Base-by-base conservation (phyloP, 2,888 invertebrate genomes). In the Galerucella pusilla region DNA sequence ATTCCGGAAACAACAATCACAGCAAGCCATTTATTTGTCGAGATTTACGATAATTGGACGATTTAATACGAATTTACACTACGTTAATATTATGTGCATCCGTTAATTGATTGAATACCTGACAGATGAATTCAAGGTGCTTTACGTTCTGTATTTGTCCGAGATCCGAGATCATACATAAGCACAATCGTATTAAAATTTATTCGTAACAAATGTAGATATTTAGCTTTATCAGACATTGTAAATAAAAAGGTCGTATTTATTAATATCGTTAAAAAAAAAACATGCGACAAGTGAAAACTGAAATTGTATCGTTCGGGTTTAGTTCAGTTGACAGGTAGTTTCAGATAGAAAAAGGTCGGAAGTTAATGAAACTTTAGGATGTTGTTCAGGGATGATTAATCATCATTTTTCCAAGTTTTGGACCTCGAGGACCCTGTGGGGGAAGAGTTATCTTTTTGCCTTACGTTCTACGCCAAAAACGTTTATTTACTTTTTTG, bases 31-130 rank as follows among this genome's bases (percentile, higher is more conserved):
- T 52, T 4, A 52, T 25, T 60, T 12, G 28, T 14, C 7, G 28
- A 60, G 60, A 20, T 60, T 60, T 60, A 28, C 28, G n/a, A 59
- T 59, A 59, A 59, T 59, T 7, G 59, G n/a, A 9, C n/a, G 20
- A 10, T 59, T 59, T 16, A 28, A 60, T 28, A 25, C 28, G 60
- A 60, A 59, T 59, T 59, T 59, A 59, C 25, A 9, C 59, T 16
- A 25, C 5, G 60, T 60, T 60, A 52, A 52, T 52, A 25, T 60
- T 28, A 60, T 60, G 63, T 35, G 63, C 63, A 63, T 63, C 63
- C 42, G 42, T 63, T 63, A 63, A 63, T 63, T 63, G 63, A 63
- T 63, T 63, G 63, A 63, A 42, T 63, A 42, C 63, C 63, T 63
- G 63, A 45, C 63, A 42, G 16, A 63, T 35, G 12, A 35, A 35